Evolutionary conservation across 2,113 vertebrate genomes (phyloP).

Genomic region (Notiomystis cincta): DNA sequence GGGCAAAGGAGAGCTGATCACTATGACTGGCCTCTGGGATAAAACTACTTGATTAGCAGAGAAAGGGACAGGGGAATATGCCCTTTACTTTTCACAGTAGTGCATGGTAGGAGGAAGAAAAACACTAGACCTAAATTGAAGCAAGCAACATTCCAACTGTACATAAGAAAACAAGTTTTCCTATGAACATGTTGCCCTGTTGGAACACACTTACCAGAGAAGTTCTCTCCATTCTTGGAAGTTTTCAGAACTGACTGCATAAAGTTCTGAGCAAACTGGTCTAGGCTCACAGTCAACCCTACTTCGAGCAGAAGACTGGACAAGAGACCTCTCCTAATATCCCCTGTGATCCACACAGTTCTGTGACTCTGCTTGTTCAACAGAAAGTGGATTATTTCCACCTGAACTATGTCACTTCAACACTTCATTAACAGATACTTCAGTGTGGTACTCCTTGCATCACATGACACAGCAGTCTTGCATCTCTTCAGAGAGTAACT

Average conservation of each 20-base stretch:
- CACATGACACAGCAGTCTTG: not conserved
- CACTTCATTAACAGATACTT: not conserved
- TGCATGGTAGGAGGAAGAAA: not conserved
- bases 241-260: not conserved
- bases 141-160: not conserved
- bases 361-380: not conserved
- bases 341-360: not conserved
- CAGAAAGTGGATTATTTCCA: not conserved
- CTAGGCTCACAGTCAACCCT: not conserved
- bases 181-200: not conserved
- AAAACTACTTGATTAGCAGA: not conserved
- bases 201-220: not conserved
- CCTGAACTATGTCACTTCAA: not conserved
- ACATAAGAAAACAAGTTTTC: not conserved
- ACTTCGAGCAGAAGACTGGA: not conserved
- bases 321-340: not conserved
- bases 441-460: not conserved
- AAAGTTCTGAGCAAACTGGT: not conserved
- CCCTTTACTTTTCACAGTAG: not conserved
- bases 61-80: not conserved
- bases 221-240: not conserved
- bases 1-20: not conserved
- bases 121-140: not conserved
- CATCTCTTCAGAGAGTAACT: not conserved
- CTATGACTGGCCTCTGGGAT: not conserved